Base-by-base conservation (phyloP, 2,888 invertebrate genomes). In the Hoplodrina ambigua region DNA sequence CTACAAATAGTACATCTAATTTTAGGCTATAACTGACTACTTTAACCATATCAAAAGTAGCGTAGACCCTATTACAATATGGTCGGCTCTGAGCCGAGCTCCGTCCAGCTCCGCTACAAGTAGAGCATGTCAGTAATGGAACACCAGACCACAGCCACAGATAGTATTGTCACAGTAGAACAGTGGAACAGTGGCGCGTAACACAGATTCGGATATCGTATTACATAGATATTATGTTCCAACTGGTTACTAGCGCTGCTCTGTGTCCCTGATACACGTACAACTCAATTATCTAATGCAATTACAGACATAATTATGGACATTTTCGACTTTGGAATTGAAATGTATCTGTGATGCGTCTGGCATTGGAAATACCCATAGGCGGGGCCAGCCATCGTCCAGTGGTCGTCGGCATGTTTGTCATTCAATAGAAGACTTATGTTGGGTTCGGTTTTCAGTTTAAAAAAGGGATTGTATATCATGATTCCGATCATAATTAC, bases 161-260 rank as follows among this genome's bases (percentile, higher is more conserved):
- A 13, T 37, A 56, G 8, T n/a, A 44, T 25, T 25, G 62, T 46
- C 73, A 25, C 69, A 52, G 69, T 37, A 8, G 54, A 13, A 62
- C 78, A 52, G 59, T 37, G 7, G 54, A 11, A 62, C 77, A 52
- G 69, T 64, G 60, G 78, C 78, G 67, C 75, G 75, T 59, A 72
- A 13, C 61, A 54, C 72, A 59, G 78, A 53, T 78, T 78, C 20
- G 72, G 78, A 55, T 55, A 68, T 78, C 59, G 3, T 17, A 11
- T 76, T 72, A 60, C 78, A 13, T 37, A 46, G 54, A 56, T 69
- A 77, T 75, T 53, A 59, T 49, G 44, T 77, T 78, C 13, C 72
- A 52, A 68, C 81, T 69, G 25, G 72, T 58, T 53, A 33, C 33
- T 41, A 49, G n/a, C 52, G 30, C 17, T n/a, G 30, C 49, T 20